Conservation (phyloP, 1,140 invertebrate genomes). For the Anoplophora glabripennis region DNA sequence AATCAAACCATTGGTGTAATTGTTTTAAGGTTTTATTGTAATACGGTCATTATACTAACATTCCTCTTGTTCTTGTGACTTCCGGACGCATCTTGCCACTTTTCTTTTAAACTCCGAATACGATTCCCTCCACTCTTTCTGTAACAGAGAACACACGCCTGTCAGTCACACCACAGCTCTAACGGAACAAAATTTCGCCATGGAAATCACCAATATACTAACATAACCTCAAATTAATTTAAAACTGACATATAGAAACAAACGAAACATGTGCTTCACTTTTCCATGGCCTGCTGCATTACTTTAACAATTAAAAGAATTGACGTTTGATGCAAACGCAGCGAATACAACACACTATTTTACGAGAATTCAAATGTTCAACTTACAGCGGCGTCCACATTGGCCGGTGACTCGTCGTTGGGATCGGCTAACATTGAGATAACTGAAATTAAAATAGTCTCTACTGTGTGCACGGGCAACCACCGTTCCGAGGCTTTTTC, state of each 20-base stretch:
- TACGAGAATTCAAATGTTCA: background rate
- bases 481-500: constrained; percentile 98
- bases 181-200: too few species aligned
- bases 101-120: constrained; percentile 96
- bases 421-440: constrained; percentile 99
- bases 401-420: constrained; percentile 99
- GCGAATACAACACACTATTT: too few species aligned
- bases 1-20: constrained; percentile 11
- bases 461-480: constrained; percentile 98
- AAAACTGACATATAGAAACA: background rate
- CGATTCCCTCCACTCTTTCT: constrained; percentile 98
- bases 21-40: constrained; percentile 11
- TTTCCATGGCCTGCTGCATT: too few species aligned
- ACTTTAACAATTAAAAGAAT: too few species aligned
- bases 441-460: constrained; percentile 98
- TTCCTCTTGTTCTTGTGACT: constrained; percentile 99
- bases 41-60: constrained; percentile 60
- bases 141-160: constrained; percentile 52
- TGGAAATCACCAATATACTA: background rate
- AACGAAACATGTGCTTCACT: background rate
- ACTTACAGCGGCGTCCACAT: constrained; percentile 98
- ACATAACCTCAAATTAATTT: background rate
- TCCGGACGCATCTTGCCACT: constrained; percentile 95
- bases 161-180: too few species aligned
- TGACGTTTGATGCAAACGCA: too few species aligned